These are phyloP conservation scores for Meloidogyne exigua DNA, from an alignment of 1,140 invertebrate species.

Conservation along the genomic window DNA sequence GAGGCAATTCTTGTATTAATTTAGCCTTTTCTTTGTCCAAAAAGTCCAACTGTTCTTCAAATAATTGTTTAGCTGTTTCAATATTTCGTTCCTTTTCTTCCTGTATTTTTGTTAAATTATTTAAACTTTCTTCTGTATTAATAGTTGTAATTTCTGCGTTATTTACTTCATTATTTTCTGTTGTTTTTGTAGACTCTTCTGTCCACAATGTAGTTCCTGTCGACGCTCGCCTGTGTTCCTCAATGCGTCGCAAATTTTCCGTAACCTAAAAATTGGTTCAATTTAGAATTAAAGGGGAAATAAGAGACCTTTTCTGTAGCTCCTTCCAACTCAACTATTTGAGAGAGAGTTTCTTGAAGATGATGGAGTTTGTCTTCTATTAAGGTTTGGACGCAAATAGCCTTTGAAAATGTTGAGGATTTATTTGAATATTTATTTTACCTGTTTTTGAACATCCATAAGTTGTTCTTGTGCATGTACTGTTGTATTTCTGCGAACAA, in stretches of 20 bases:
- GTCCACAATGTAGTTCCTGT: constrained; percentile 6
- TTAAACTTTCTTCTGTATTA: constrained; percentile 11
- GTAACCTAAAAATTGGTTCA: constrained; percentile 28
- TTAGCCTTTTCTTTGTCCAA: constrained; percentile 62
- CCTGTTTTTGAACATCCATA: constrained; percentile 57
- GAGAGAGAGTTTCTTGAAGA: constrained; percentile 76
- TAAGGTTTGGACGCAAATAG: constrained; percentile 78
- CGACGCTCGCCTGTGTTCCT: constrained; percentile 45
- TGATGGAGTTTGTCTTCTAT: constrained; percentile 77
- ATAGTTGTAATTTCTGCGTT: neutral
- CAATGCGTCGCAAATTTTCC: constrained; percentile 47
- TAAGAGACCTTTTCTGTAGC: constrained; percentile 62
- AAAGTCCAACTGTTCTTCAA: constrained; percentile 62
- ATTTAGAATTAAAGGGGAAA: no score
- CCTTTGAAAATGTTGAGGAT: neutral
- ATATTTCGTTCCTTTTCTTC: constrained; percentile 32
- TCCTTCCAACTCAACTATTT: constrained; percentile 80
- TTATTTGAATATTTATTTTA: neutral
- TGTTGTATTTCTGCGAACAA: constrained; percentile 79
- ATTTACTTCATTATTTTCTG: neutral
- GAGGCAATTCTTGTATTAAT: constrained; percentile 61
- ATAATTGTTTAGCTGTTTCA: constrained; percentile 54
- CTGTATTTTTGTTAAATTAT: neutral
- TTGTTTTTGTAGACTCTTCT: neutral
- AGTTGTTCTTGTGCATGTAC: constrained; percentile 85